phyloP scores from a whole-genome alignment of 1,140 invertebrate species.

The Littorina saxatilis region DNA sequence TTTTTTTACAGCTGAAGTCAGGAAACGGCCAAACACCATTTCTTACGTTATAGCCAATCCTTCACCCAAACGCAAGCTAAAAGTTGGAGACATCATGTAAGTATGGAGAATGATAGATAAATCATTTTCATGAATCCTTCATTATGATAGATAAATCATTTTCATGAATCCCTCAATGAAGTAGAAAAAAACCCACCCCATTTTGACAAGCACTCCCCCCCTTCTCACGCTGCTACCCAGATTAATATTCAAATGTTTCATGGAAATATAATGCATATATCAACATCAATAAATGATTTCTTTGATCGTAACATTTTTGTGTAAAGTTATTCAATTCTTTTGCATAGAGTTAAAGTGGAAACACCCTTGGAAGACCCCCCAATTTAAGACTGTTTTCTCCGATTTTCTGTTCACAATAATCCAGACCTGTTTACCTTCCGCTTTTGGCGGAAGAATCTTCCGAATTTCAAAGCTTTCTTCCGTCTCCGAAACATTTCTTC shows the following conservation, averaged over 20 bases:
- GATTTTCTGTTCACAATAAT: too few relatives aligned
- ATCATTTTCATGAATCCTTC: background rate
- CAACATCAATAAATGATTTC: background rate
- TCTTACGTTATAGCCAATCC: constrained; percentile 69
- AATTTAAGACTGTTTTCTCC: too few relatives aligned
- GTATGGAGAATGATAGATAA: constrained; percentile 31
- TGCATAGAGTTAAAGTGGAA: too few relatives aligned
- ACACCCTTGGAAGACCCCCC: too few relatives aligned
- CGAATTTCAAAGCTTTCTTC: too few relatives aligned
- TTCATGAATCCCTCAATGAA: background rate
- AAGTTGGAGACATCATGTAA: constrained; percentile 68
- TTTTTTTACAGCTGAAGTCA: constrained; percentile 28
- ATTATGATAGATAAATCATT: background rate
- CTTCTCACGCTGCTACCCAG: background rate
- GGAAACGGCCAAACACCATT: constrained; percentile 41
- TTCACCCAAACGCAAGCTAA: constrained; percentile 59
- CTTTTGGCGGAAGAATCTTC: too few relatives aligned
- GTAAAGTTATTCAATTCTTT: too few relatives aligned
- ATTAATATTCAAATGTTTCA: background rate
- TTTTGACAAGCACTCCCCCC: background rate
- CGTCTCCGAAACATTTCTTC: too few relatives aligned
- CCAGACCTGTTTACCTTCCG: too few relatives aligned
- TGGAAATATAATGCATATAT: background rate
- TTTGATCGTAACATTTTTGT: too few relatives aligned
- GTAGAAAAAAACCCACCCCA: too few relatives aligned